Evolutionary conservation across 2,888 invertebrate genomes (phyloP).

Genomic region (Tetanocera ferruginea): DNA sequence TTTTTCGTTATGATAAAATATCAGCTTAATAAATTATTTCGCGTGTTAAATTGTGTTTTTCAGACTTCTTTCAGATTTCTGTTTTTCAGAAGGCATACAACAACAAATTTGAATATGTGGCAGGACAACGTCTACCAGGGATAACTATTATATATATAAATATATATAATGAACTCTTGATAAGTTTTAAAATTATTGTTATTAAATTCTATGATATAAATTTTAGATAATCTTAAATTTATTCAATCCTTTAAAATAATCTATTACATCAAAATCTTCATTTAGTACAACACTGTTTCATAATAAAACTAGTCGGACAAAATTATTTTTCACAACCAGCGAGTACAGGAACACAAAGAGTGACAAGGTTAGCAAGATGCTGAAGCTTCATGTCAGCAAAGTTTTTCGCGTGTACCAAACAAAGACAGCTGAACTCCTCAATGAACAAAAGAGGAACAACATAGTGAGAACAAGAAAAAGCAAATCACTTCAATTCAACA

Average conservation of each 20-base stretch:
- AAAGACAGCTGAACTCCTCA: constrained; percentile 2
- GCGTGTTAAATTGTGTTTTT: no score
- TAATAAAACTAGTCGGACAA: neutral
- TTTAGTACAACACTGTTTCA: neutral
- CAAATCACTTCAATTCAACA: constrained; percentile 64
- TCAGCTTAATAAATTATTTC: no score
- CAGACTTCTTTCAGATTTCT: no score
- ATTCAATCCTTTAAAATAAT: no score
- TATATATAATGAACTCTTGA: neutral
- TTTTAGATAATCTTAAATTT: no score
- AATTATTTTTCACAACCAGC: neutral
- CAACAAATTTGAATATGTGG: no score
- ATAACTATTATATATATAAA: no score
- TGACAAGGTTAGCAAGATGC: neutral
- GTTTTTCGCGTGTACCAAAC: neutral
- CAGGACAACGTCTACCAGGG: no score
- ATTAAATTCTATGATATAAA: neutral
- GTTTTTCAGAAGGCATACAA: no score
- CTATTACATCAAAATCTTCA: no score
- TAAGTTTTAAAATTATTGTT: neutral
- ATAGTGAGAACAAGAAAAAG: constrained; percentile 47
- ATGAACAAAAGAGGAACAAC: constrained; percentile 37
- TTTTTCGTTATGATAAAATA: no score
- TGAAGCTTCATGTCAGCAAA: neutral
- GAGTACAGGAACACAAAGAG: neutral